Evolutionary conservation across 2,888 invertebrate genomes (phyloP), one percentile per base, ranked within the genome.

Genomic region (Rhogogaster chlorosoma): DNA sequence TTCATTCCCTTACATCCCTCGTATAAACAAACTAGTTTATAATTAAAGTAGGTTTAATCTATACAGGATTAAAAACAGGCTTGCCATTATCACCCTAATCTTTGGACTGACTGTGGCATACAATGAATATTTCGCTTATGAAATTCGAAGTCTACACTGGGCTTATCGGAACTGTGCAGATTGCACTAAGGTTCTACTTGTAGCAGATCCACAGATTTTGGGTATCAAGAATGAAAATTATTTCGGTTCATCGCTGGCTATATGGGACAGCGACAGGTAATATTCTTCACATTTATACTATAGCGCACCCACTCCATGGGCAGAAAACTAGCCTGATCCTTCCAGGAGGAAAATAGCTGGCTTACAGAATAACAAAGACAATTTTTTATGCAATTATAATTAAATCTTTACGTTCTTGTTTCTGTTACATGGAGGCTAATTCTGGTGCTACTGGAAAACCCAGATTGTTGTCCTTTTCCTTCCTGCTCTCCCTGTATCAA

Each of bases 141-240:
- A 94, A 86, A 94, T 95, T 93, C 93, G 94, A 82, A 92, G 93
- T 22, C 90, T 95, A 45, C 91, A 93, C 85, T 96, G 96, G 94
- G 92, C 94, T 26, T 85, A 87, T 1, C 89, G 91, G 36, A 90
- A 92, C 9, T 94, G 94, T 86, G 90, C 88, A 85, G 94, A 95
- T 84, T 96, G 96, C 88, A 95, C 96, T 6, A 95, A 95, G 89
- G 94, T 97, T 84, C 92, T 97, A 78, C 95, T 97, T 82, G 96
- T 98, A 83, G 98, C 98, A 7, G 99, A 99, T 94, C 99, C 99
- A 26, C 99, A 99, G 94, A 95, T 99, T 86, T 95, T 98, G 88
- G 99, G 99, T 0, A 96, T 97, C 88, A 93, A 95, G 61, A 96
- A 96, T 90, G 98, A 98, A 92, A 94, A 94, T 84, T 94, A 95